These are phyloP conservation scores for Gambusia yucatana DNA, from an alignment of 2,797 vertebrate species.

Conservation along the genomic window DNA sequence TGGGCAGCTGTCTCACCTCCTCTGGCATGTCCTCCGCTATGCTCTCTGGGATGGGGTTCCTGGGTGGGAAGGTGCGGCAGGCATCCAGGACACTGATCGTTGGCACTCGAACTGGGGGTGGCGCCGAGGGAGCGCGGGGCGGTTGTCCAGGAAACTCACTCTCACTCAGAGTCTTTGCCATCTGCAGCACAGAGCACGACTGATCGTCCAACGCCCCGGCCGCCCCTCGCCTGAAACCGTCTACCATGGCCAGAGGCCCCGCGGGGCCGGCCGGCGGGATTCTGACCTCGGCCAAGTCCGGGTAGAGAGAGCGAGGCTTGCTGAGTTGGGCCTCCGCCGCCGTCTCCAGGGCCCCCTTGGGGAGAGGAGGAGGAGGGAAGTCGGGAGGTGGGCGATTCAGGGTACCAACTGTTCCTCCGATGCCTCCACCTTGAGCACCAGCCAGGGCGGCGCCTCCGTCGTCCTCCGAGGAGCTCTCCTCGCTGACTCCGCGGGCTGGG, in stretches of 20 bases:
- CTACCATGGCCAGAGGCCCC: constrained; percentile 46
- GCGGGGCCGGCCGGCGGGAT: constrained; percentile 60
- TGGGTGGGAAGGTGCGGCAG: constrained; percentile 88
- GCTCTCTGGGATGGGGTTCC: constrained; percentile 90
- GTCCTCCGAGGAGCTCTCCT: constrained; percentile 88
- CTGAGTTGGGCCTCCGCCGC: constrained; percentile 75
- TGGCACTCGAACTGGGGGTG: constrained; percentile 62
- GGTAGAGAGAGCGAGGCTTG: constrained; percentile 77
- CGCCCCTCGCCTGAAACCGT: constrained; percentile 68
- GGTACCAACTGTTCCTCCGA: constrained; percentile 57
- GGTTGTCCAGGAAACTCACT: constrained; percentile 85
- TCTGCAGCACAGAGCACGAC: constrained; percentile 95
- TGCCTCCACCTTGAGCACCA: constrained; percentile 43
- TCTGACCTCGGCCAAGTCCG: constrained; percentile 79
- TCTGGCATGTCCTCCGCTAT: constrained; percentile 93
- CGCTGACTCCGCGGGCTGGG: constrained; percentile 71
- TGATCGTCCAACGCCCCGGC: constrained; percentile 86
- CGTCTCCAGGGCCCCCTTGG: constrained; percentile 84
- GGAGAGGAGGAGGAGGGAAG: constrained; percentile 93
- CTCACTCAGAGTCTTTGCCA: constrained; percentile 95
- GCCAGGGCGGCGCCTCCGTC: constrained; percentile 66
- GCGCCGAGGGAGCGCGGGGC: constrained; percentile 70
- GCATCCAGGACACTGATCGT: constrained; percentile 60
- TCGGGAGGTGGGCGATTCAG: constrained; percentile 92
- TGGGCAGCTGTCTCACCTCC: constrained; percentile 79